Conservation (phyloP, 1,140 invertebrate genomes). For the Adelges cooleyi region DNA sequence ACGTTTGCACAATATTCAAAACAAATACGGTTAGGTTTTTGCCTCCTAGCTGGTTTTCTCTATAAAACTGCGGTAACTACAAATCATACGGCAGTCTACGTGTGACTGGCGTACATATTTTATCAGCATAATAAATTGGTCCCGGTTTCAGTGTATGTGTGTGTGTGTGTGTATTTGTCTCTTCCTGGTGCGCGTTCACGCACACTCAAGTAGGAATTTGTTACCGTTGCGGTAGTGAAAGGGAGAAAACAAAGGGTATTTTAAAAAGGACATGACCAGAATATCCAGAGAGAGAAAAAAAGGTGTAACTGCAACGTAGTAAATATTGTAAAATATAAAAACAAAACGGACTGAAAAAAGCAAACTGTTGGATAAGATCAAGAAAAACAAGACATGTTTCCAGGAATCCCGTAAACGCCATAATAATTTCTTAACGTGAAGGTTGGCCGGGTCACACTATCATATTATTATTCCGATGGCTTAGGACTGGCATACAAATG, state of each 20-base stretch:
- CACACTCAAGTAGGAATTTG: background rate
- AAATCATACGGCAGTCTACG: background rate
- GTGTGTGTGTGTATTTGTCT: background rate
- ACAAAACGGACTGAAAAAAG: background rate
- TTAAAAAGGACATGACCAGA: background rate
- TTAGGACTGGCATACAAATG: no score
- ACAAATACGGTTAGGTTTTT: no score
- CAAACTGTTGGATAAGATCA: background rate
- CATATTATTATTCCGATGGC: no score
- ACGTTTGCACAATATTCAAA: no score
- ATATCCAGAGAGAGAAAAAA: background rate
- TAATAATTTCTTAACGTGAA: background rate
- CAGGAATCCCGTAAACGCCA: background rate
- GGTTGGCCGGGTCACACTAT: no score
- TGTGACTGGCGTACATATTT: background rate
- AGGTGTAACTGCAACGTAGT: background rate
- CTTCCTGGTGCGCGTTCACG: background rate
- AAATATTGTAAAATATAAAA: background rate
- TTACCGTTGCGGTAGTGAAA: background rate
- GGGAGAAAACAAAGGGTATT: background rate
- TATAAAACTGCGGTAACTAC: background rate
- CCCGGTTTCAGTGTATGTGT: background rate
- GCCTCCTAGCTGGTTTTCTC: no score
- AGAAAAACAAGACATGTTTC: background rate
- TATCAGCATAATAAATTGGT: conserved; percentile 16